Base-by-base conservation (phyloP, 2,797 vertebrate species). In the Eospalax fontanierii region DNA sequence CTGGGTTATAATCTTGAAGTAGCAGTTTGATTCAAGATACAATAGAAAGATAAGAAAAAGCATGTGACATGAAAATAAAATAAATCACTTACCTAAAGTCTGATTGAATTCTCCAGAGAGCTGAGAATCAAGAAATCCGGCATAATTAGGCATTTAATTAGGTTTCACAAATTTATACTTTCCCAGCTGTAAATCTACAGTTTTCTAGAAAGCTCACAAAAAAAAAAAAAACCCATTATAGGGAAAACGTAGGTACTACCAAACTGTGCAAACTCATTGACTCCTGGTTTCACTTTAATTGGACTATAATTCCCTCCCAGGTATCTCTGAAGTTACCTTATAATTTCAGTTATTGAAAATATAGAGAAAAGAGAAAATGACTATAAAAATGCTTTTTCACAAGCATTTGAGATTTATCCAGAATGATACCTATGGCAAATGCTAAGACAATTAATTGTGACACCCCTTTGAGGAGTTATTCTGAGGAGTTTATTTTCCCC, bases 381-480 rank as follows among this genome's bases (percentile, higher is more conserved):
- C 18, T 66, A 68, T 4, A 68, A 9, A 0, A 68, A 68, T 1
- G 2, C 0, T n/a, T n/a, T n/a, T n/a, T n/a, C n/a, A n/a, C n/a
- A n/a, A n/a, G n/a, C 24, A 21, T 59, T 59, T 73, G 50, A 59
- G 35, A 33, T 30, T 57, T 86, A 73, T 40, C 18, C n/a, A 59
- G 73, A 84, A 73, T 22, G 6, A 2, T 59, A 59, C 22, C 19
- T 50, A 38, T 11, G 10, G 26, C 22, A 57, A 59, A 21, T 40
- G 3, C 15, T 40, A 40, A 73, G 9, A 21, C 24, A 38, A 38
- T n/a, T 68, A n/a, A 26, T 71, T 71, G 15, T 71, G 6, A 21
- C n/a, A 38, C n/a, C 38, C 24, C 9, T 71, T 54, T 57, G 16
- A 30, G 9, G 70, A 86, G 16, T 65, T 15, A 33, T 85, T 24